Evolutionary conservation across 2,888 invertebrate species (phyloP).

Genomic region (Ormyrus thymus): DNA sequence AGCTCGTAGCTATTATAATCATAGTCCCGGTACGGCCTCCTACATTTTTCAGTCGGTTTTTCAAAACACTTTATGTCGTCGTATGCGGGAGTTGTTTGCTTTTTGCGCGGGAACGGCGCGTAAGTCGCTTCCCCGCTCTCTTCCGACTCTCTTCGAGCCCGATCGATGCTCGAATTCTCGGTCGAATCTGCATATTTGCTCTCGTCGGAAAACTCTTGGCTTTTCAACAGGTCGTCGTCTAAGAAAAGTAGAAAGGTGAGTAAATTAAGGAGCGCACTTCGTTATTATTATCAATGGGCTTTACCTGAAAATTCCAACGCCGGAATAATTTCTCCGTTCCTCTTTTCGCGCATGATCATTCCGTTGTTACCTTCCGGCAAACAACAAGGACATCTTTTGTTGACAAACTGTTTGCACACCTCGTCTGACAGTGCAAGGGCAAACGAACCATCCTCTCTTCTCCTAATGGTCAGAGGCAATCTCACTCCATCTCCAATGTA

Average conservation of each 20-base stretch:
- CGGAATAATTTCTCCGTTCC: constrained; percentile 12
- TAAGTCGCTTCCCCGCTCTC: background rate
- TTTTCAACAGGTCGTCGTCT: background rate
- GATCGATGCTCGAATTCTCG: background rate
- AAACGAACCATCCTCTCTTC: constrained; percentile 65
- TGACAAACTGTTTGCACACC: constrained; percentile 63
- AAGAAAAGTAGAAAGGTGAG: too few species aligned
- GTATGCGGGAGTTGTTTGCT: too few species aligned
- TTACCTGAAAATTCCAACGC: background rate
- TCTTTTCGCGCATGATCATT: constrained; percentile 51
- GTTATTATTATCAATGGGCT: background rate
- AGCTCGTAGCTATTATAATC: background rate
- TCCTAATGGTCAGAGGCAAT: constrained; percentile 66
- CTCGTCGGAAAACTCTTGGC: background rate
- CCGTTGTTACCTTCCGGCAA: constrained; percentile 48
- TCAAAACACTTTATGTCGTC: too few species aligned
- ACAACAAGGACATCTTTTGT: constrained; percentile 66
- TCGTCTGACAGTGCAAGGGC: constrained; percentile 64
- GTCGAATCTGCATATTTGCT: background rate
- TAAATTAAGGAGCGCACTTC: too few species aligned
- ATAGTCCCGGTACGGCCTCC: background rate
- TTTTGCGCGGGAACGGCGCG: too few species aligned
- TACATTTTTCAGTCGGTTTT: background rate
- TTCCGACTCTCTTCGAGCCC: background rate
- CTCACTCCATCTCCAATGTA: constrained; percentile 68